Conservation (phyloP, 2,888 invertebrate genomes). For the Phyto melanocephala region DNA sequence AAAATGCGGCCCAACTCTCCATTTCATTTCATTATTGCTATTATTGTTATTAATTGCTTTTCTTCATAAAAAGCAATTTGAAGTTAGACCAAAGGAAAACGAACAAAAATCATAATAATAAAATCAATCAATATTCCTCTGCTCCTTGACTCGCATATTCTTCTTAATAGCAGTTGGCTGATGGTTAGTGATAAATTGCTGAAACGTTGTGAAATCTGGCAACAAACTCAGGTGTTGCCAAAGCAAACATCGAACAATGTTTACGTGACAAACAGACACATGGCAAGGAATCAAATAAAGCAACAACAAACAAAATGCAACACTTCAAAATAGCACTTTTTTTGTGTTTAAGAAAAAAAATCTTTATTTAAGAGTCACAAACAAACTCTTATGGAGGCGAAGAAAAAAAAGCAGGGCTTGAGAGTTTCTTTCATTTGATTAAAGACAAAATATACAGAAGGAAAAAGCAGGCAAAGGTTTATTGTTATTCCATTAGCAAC, state of each 20-base stretch:
- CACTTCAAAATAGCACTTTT: constrained; percentile 30
- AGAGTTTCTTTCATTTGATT: constrained; percentile 39
- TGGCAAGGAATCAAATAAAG: constrained; percentile 16
- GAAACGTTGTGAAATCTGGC: constrained; percentile 60
- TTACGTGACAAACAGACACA: constrained; percentile 59
- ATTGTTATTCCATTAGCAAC: constrained; percentile 54
- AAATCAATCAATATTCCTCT: constrained; percentile 48
- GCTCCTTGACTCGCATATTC: neutral
- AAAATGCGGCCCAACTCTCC: neutral
- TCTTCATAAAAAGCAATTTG: constrained; percentile 19
- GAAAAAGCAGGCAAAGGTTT: constrained; percentile 39
- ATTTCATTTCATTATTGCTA: constrained; percentile 1
- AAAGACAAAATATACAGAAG: constrained; percentile 11
- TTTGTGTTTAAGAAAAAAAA: constrained; percentile 34
- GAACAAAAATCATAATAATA: too few species aligned
- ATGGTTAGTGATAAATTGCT: constrained; percentile 18
- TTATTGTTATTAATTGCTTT: constrained; percentile 52
- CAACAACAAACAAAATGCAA: constrained; percentile 35
- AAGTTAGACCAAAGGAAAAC: neutral
- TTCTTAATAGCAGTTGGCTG: constrained; percentile 16
- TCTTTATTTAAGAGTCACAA: constrained; percentile 14
- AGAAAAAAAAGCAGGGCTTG: constrained; percentile 25
- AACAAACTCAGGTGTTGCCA: constrained; percentile 62
- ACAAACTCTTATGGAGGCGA: neutral
- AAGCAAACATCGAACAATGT: constrained; percentile 20